These are phyloP conservation scores for Lethocerus indicus DNA, from an alignment of 1,140 invertebrate species.

Conservation along the genomic window DNA sequence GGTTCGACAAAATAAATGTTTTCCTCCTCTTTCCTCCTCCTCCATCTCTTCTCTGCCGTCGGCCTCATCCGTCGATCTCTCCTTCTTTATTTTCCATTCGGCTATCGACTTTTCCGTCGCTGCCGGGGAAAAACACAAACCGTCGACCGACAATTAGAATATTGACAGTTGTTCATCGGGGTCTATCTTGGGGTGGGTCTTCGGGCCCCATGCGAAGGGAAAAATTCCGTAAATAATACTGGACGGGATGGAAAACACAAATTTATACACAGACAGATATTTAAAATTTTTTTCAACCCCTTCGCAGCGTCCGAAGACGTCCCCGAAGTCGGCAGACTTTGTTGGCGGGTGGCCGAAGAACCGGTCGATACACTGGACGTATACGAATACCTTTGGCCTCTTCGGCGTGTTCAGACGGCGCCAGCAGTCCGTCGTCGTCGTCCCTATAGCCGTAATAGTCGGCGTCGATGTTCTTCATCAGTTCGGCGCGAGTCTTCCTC, in stretches of 20 bases:
- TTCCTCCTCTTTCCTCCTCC: conserved; percentile 33
- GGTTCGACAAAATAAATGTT: background rate
- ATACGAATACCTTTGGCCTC: conserved; percentile 51
- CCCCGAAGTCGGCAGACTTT: too few relatives aligned
- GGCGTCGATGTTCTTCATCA: conserved; percentile 96
- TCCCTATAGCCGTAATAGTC: conserved; percentile 98
- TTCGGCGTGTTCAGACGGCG: conserved; percentile 69
- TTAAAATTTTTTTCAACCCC: too few relatives aligned
- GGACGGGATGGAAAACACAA: too few relatives aligned
- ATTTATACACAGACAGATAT: too few relatives aligned
- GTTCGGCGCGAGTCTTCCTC: conserved; percentile 81
- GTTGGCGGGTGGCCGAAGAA: too few relatives aligned
- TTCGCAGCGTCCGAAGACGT: too few relatives aligned
- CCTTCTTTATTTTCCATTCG: conserved; percentile 47
- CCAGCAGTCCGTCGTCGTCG: conserved; percentile 90
- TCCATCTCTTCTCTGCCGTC: conserved; percentile 24
- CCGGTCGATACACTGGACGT: too few relatives aligned
- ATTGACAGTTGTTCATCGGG: too few relatives aligned
- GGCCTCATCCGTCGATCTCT: conserved; percentile 28
- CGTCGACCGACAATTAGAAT: too few relatives aligned
- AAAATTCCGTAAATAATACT: too few relatives aligned
- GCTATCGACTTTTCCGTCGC: conserved; percentile 39
- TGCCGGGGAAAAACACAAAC: conserved; percentile 19
- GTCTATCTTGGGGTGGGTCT: too few relatives aligned
- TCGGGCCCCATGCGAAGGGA: too few relatives aligned